Base-by-base conservation (phyloP, 1,140 invertebrate genomes). In the Drosophila lacteicornis region DNA sequence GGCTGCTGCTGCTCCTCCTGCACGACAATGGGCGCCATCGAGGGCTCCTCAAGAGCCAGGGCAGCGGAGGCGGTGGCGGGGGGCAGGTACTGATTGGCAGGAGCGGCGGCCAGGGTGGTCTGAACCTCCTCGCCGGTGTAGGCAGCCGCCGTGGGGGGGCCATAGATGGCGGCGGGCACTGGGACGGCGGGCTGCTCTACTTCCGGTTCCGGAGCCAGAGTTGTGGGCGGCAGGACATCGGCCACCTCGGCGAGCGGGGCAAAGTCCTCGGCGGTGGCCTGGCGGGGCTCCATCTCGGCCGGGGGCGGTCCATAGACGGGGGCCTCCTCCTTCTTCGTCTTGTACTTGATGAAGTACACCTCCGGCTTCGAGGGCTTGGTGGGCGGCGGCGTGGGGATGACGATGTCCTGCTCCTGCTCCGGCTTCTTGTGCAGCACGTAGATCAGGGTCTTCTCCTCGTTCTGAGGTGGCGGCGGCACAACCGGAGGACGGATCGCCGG, bases 341-440 rank as follows among this genome's bases (percentile, higher is more conserved):
- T 97, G 95, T 97, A 97, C 71, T 96, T 95, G 94, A 97, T 97
- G 94, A 97, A 97, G 95, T 96, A 97, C 70, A 97, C 96, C 93
- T 97, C 96, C 36, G 96, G 96, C 93, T 97, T 97, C 93, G 95
- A 95, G 79, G 96, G 96, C 87, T 96, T 95, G 33, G 96, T 96
- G 46, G 96, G 96, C 6, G 95, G 94, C 22, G 95, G 94, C 17
- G 96, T 96, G n/a, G 96, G 96, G 79, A 97, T 94, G 91, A 94
- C 95, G 94, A 97, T 96, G 43, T 96, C 95, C 81, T 96, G 95
- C 53, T 94, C 94, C 56, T 96, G 95, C 86, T 97, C 95, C 82
- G 96, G 96, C 93, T 96, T 96, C 95, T 97, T 97, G 88, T 97
- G 96, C 93, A 97, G 93, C 49, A 97, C 96, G 94, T 97, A 97